phyloP scores from a whole-genome alignment of 2,113 vertebrate genomes.

The Nothobranchius furzeri region DNA sequence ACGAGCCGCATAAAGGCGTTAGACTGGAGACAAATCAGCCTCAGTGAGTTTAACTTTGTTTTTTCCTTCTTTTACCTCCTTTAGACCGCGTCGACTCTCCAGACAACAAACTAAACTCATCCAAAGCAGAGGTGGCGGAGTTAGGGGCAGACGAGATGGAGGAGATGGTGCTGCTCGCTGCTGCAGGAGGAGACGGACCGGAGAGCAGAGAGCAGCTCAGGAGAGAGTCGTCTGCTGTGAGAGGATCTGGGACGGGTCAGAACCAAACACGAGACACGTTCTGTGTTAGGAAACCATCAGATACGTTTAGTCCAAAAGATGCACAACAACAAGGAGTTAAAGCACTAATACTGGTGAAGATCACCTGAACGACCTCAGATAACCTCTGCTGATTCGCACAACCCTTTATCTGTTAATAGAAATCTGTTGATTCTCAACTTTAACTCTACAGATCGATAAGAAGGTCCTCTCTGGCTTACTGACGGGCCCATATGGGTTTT shows the following conservation, averaged over 20 bases:
- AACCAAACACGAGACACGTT: background rate
- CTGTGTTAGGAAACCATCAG: background rate
- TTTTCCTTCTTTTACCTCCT: constrained; percentile 81
- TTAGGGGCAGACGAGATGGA: constrained; percentile 62
- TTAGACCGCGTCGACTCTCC: constrained; percentile 81
- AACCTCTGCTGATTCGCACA: background rate
- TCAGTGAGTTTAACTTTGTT: background rate
- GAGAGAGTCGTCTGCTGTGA: constrained; percentile 89
- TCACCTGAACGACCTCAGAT: background rate
- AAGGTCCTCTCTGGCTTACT: background rate
- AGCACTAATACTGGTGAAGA: background rate
- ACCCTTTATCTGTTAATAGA: background rate
- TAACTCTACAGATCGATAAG: background rate
- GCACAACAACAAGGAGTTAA: no score
- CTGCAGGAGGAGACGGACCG: constrained; percentile 70
- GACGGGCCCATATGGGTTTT: no score
- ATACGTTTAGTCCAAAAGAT: no score
- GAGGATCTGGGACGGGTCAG: constrained; percentile 78
- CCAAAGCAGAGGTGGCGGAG: constrained; percentile 79
- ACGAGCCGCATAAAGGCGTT: no score
- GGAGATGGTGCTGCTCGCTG: constrained; percentile 51
- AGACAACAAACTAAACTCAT: constrained; percentile 90
- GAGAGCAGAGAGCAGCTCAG: constrained; percentile 91
- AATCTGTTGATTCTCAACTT: background rate
- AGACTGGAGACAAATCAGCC: background rate